Evolutionary conservation across 2,113 vertebrate genomes (phyloP).

Genomic region (Gobiocypris rarus): DNA sequence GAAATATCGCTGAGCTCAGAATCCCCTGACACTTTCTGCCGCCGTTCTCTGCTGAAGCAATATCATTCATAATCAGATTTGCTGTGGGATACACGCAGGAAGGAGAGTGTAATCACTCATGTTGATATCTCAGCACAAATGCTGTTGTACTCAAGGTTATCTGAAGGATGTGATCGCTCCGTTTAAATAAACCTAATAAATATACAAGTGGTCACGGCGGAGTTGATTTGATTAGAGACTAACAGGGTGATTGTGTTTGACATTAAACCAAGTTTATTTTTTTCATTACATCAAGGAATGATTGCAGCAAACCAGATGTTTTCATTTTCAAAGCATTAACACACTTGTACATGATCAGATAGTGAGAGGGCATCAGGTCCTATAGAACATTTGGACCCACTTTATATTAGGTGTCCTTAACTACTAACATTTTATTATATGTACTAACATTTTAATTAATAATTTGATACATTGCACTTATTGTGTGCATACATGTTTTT

Average conservation of each 20-base stretch:
- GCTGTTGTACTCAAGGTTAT: constrained; percentile 40
- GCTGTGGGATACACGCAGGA: constrained; percentile 35
- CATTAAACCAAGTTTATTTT: neutral
- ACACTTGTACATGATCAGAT: too few relatives aligned
- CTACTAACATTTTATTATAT: too few relatives aligned
- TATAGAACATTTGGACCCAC: too few relatives aligned
- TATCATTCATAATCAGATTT: constrained; percentile 47
- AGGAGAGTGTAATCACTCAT: constrained; percentile 37
- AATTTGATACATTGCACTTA: too few relatives aligned
- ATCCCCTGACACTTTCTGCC: constrained; percentile 36
- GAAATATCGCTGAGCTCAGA: constrained; percentile 61
- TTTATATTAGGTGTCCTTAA: too few relatives aligned
- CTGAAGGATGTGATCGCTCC: constrained; percentile 8
- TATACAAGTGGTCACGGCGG: neutral
- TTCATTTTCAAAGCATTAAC: too few relatives aligned
- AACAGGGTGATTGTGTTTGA: neutral
- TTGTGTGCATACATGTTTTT: too few relatives aligned
- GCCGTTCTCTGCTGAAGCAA: constrained; percentile 40
- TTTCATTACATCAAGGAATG: neutral
- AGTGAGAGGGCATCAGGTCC: too few relatives aligned
- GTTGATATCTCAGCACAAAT: constrained; percentile 34
- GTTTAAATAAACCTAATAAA: constrained; percentile 9
- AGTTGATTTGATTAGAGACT: constrained; percentile 7
- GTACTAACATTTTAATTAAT: too few relatives aligned
- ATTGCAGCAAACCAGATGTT: neutral